phyloP scores from a whole-genome alignment of 2,113 vertebrate species.

The Actenoides hombroni region DNA sequence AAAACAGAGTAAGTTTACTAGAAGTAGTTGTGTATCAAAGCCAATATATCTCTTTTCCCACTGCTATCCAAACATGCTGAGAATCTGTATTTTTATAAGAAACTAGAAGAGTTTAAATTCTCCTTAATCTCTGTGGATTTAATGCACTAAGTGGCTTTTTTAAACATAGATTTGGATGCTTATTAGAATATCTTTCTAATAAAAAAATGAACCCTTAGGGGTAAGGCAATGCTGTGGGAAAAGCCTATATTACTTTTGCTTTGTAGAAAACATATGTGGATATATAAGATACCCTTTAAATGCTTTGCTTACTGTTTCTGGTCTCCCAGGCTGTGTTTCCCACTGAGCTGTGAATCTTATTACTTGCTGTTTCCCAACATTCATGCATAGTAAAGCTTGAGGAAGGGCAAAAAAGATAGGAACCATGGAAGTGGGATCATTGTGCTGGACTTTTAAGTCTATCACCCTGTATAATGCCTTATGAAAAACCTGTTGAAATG shows the following conservation, averaged over 20 bases:
- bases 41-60: neutral
- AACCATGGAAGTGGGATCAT: neutral
- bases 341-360: neutral
- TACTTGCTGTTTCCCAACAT: conserved; percentile 15
- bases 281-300: neutral
- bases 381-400: neutral
- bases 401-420: neutral
- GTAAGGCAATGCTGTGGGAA: conserved; percentile 6
- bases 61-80: neutral
- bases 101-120: neutral
- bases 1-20: neutral
- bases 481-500: neutral
- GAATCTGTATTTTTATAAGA: neutral
- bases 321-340: neutral
- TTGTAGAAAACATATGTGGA: neutral
- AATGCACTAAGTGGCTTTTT: neutral
- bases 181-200: neutral
- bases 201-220: neutral
- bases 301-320: conserved; percentile 21
- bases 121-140: neutral
- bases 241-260: neutral
- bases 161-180: neutral
- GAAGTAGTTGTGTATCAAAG: neutral
- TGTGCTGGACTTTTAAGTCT: neutral
- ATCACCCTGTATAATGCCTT: neutral